These are phyloP conservation scores for Ophioninae sp. DNA, from an alignment of 2,888 invertebrate species.

Conservation along the genomic window DNA sequence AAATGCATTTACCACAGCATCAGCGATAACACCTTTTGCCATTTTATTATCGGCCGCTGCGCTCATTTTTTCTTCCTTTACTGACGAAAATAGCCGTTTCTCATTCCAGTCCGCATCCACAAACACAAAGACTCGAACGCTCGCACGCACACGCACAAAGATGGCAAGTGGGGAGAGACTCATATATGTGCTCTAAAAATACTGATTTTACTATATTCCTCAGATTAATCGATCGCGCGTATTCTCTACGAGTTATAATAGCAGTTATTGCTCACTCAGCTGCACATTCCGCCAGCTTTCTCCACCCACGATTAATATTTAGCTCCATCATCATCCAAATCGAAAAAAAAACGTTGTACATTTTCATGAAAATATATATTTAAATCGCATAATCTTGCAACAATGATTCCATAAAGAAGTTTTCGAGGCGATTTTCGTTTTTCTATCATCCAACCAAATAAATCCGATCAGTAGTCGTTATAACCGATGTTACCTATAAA, in stretches of 20 bases:
- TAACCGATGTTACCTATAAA: too few species aligned
- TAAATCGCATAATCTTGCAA: not conserved
- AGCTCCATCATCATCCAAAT: not conserved
- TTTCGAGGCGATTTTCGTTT: not conserved
- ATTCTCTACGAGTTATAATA: slow-evolving; percentile 38
- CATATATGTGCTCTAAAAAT: slow-evolving; percentile 51
- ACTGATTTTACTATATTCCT: slow-evolving; percentile 48
- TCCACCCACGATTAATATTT: slow-evolving; percentile 35
- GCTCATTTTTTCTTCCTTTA: not conserved
- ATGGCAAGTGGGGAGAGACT: not conserved
- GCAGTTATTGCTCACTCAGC: slow-evolving; percentile 56
- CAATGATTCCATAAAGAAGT: not conserved
- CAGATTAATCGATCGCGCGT: slow-evolving; percentile 47
- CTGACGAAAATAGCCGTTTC: slow-evolving; percentile 42
- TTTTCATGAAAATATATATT: not conserved
- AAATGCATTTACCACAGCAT: slow-evolving; percentile 53
- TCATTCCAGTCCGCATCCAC: slow-evolving; percentile 38
- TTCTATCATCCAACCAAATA: not conserved
- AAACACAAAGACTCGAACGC: slow-evolving; percentile 1
- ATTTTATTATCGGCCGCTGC: slow-evolving; percentile 56
- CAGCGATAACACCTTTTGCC: slow-evolving; percentile 54
- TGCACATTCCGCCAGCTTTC: slow-evolving; percentile 44
- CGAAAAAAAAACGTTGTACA: not conserved
- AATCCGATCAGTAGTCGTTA: not conserved
- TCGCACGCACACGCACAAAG: too few species aligned